Evolutionary conservation across 2,888 invertebrate genomes (phyloP), one percentile per base, ranked within the genome.

Genomic region (Monoplex corrugatus): DNA sequence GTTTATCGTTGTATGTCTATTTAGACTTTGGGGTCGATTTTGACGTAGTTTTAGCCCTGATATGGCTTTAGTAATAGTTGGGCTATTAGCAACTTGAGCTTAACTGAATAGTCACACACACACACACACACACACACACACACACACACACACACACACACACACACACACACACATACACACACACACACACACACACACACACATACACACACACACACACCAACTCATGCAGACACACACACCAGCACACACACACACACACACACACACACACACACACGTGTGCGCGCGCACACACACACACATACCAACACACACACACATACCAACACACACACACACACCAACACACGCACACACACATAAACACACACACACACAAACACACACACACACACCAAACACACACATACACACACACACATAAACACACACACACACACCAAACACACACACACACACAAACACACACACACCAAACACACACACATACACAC

Each of bases 81-180:
- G n/a, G n/a, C n/a, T n/a, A n/a, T n/a, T n/a, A n/a, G n/a, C n/a
- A n/a, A n/a, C n/a, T n/a, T n/a, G n/a, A n/a, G n/a, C n/a, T n/a
- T n/a, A n/a, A n/a, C n/a, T n/a, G n/a, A n/a, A n/a, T n/a, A n/a
- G n/a, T n/a, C 63, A 68, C 63, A 80, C 80, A 80, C 80, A 80
- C 40, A 13, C 35, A 80, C 80, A 80, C 80, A 80, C 80, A 80
- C 80, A 80, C 80, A 80, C 80, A 80, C 72, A 80, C 86, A 50
- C 80, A 80, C 80, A 80, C 80, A 80, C 35, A 80, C 80, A 80
- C 80, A 80, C 80, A 80, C 40, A 80, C 80, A 80, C 80, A n/a
- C 80, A 78, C 43, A 80, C 43, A 43, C 80, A 16, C 80, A 80
- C 40, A 80, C 38, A 80, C 78, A 78, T 10, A 40, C 40, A 78